Percentiles rank a stretch among this genome's conserved stretches.
These are phyloP conservation scores for Passer montanus DNA, from an alignment of 2,113 vertebrate genomes.

Conservation along the genomic window DNA sequence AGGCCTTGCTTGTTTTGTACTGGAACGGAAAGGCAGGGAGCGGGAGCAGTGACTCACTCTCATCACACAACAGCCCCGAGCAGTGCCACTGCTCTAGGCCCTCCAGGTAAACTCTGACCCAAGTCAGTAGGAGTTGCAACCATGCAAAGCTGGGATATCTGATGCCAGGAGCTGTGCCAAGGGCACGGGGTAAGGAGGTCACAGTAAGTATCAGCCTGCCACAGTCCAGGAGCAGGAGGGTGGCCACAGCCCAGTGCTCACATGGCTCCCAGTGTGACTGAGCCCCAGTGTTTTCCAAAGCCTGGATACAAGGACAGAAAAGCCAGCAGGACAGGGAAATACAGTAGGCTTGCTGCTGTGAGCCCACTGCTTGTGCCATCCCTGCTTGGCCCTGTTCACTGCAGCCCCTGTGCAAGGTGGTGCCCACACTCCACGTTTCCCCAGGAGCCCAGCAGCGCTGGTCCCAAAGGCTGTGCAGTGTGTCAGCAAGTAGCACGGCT, in stretches of 20 bases:
- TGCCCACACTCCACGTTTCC: background rate
- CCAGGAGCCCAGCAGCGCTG: fast-evolving
- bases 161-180: constrained; percentile 31
- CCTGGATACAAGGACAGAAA: background rate
- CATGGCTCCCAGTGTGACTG: constrained; percentile 8
- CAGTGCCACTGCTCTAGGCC: background rate
- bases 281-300: background rate
- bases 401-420: fast-evolving
- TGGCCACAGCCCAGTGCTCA: background rate
- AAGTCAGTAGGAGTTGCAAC: background rate
- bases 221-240: background rate
- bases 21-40: background rate
- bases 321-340: background rate
- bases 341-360: background rate
- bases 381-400: fast-evolving
- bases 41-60: background rate
- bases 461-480: background rate
- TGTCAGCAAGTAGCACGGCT: fast-evolving
- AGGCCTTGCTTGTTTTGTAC: background rate
- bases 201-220: constrained; percentile 26
- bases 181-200: constrained; percentile 28
- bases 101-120: constrained; percentile 3
- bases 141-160: background rate
- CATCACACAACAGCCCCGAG: background rate
- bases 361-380: background rate